Base-by-base conservation (phyloP, 2,888 invertebrate species). In the Polydrusus tereticollis region DNA sequence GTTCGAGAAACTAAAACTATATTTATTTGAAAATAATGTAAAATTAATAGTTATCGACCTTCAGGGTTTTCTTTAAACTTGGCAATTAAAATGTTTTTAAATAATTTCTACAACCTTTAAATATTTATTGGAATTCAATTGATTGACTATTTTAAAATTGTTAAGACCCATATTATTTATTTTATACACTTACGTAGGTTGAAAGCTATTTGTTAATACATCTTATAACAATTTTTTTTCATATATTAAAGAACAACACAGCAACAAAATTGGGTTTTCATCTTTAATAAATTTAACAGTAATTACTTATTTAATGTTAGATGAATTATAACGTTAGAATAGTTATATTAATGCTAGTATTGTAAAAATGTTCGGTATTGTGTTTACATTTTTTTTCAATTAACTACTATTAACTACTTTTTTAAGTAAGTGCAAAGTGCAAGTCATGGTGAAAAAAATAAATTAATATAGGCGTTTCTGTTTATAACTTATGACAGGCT, bases 81-180 rank as follows among this genome's bases (percentile, higher is more conserved):
- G 41, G 21, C 21, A 21, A 59, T 23, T 59, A 59, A 57, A 21
- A 21, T 38, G 33, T 57, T 59, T 41, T 59, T 59, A 59, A 59
- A 23, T 41, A 8, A 64, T 50, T 50, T 64, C 50, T 29, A 33
- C 36, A 64, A 50, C 63, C 63, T 64, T 64, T 52, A 33, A 52
- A 64, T 29, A 10, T 21, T 38, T 58, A 38, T 36, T 14, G 33
- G 14, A 64, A 36, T 36, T 20, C 29, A 36, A 64, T 64, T 64
- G 14, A 29, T 33, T 47, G n/a, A 12, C 45, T 36, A 50, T 23
- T 47, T 36, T 45, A n/a, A 59, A 45, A 18, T 36, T 36, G 12
- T 33, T 36, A 64, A 36, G 36, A 50, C 21, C 47, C 12, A n/a
- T 41, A 60, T 60, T 59, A 41, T 33, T 57, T 29, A 33, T 58